Evolutionary conservation across 2,888 invertebrate genomes (phyloP).

Genomic region (Pristionchus entomophagus): DNA sequence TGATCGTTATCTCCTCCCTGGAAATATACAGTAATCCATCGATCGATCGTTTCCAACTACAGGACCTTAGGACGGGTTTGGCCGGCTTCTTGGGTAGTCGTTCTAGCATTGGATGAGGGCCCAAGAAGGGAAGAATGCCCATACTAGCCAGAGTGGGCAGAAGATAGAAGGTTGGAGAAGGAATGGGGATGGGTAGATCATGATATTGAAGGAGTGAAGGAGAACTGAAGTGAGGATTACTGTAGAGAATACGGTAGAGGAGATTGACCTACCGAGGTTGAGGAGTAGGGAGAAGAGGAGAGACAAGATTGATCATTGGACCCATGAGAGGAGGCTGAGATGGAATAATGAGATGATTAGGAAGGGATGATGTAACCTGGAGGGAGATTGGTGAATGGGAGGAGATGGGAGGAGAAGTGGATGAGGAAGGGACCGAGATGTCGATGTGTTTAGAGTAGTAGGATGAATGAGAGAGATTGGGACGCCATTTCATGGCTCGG

Average conservation of each 20-base stretch:
- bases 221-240: neutral
- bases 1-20: slow-evolving; percentile 93
- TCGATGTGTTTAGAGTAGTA: slow-evolving; percentile 69
- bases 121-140: slow-evolving; percentile 46
- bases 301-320: neutral
- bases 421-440: neutral
- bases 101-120: neutral
- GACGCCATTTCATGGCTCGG: slow-evolving; percentile 91
- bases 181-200: slow-evolving; percentile 45
- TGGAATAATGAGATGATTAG: neutral
- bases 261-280: neutral
- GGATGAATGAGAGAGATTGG: slow-evolving; percentile 80
- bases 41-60: neutral
- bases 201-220: neutral
- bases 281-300: neutral
- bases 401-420: neutral
- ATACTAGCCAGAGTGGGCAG: slow-evolving; percentile 41
- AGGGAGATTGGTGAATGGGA: neutral
- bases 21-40: slow-evolving; percentile 81
- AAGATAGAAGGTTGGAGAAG: slow-evolving; percentile 44
- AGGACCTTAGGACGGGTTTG: slow-evolving; percentile 37
- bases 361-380: too few species aligned
- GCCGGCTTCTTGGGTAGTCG: slow-evolving; percentile 31
- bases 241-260: neutral
- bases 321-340: neutral